Evolutionary conservation across 2,888 invertebrate genomes (phyloP).

Genomic region (Lasius fuliginosus): DNA sequence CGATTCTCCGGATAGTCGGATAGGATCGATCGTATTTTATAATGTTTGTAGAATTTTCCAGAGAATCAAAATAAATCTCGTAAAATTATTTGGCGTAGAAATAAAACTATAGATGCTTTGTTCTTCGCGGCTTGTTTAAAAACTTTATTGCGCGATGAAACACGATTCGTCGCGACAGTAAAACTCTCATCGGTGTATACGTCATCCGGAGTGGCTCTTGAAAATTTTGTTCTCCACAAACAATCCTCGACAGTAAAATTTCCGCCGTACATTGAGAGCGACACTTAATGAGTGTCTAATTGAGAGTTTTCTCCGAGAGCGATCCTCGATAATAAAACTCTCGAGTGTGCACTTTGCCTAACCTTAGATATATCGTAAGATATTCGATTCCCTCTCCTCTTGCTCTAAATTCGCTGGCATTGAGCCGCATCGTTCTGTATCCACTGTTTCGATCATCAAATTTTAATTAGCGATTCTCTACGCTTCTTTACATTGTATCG

Average conservation of each 20-base stretch:
- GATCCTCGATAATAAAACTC: slow-evolving; percentile 49
- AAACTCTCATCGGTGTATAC: slow-evolving; percentile 35
- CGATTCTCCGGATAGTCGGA: background rate
- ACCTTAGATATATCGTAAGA: background rate
- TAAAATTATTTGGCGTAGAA: slow-evolving; percentile 5
- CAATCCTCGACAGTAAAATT: slow-evolving; percentile 48
- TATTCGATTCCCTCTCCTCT: background rate
- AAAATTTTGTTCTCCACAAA: slow-evolving; percentile 37
- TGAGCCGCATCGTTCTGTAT: background rate
- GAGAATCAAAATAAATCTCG: background rate
- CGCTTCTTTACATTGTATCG: background rate
- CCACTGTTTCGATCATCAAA: slow-evolving; percentile 6
- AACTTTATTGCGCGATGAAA: background rate
- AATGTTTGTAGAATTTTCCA: background rate
- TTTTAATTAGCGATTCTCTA: background rate
- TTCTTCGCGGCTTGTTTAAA: background rate
- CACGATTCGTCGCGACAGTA: background rate
- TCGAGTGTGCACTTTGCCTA: slow-evolving; percentile 28
- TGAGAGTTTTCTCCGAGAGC: slow-evolving; percentile 46
- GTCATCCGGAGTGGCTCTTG: slow-evolving; percentile 30
- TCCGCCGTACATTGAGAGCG: slow-evolving; percentile 40
- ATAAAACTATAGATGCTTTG: background rate
- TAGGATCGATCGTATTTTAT: background rate
- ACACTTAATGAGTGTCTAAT: slow-evolving; percentile 51
- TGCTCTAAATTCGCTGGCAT: slow-evolving; percentile 18